Percentiles rank a stretch among this genome's conserved stretches.
Conservation (phyloP, 2,888 invertebrate species). For the Drosophila percnosoma region DNA sequence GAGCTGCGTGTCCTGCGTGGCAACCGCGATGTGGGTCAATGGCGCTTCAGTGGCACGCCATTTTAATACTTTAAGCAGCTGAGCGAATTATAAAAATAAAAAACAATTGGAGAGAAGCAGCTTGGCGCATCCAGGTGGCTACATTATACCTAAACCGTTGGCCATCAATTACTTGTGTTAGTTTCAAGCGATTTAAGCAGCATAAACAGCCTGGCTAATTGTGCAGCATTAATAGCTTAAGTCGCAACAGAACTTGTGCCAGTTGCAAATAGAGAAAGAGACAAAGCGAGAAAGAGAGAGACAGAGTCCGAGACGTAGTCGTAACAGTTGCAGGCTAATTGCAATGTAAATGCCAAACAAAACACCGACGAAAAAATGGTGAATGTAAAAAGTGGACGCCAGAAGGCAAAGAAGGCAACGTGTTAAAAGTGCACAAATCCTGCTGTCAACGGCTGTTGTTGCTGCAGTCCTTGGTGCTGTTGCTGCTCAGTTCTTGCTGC, state of each 20-base stretch:
- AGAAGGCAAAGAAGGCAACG: constrained; percentile 39
- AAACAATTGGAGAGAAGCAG: constrained; percentile 8
- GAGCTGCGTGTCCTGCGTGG: constrained; percentile 7
- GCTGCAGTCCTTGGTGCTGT: constrained; percentile 14
- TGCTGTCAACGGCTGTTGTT: constrained; percentile 45
- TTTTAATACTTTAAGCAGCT: constrained; percentile 15
- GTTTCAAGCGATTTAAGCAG: constrained; percentile 61
- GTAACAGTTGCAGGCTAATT: constrained; percentile 69
- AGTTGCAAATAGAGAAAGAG: neutral
- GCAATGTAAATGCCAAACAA: constrained; percentile 76
- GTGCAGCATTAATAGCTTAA: constrained; percentile 67
- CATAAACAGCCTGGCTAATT: constrained; percentile 66
- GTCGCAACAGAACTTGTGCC: constrained; percentile 19
- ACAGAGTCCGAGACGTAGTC: constrained; percentile 23
- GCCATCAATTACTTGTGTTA: constrained; percentile 64
- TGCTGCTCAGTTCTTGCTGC: constrained; percentile 52
- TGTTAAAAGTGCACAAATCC: constrained; percentile 77
- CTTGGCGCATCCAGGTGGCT: constrained; percentile 30
- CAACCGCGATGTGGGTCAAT: constrained; percentile 53
- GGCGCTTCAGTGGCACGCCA: constrained; percentile 47
- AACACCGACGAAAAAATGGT: constrained; percentile 45
- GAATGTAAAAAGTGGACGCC: constrained; percentile 14
- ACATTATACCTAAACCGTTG: constrained; percentile 23
- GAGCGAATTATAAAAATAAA: constrained; percentile 10
- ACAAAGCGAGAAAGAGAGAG: neutral